These are phyloP conservation scores for Reticulitermes speratus DNA, from an alignment of 1,140 invertebrate genomes.

Conservation along the genomic window DNA sequence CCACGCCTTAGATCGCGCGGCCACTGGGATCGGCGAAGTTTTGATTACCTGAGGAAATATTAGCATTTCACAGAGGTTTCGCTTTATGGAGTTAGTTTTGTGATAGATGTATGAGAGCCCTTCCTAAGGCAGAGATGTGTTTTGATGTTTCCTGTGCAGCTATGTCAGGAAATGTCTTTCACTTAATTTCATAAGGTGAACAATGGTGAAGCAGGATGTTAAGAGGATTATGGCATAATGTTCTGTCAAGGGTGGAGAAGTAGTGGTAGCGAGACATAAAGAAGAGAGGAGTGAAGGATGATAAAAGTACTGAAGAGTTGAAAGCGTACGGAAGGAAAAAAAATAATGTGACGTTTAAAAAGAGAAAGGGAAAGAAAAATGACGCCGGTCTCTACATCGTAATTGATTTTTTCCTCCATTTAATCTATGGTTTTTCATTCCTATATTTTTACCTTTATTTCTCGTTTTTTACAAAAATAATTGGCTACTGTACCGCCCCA, in stretches of 20 bases:
- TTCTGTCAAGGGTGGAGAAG: background rate
- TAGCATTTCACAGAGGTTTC: no score
- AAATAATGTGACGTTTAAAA: background rate
- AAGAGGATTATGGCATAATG: constrained; percentile 1
- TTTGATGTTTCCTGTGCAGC: background rate
- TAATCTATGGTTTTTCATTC: background rate
- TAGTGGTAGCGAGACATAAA: background rate
- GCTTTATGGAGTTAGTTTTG: no score
- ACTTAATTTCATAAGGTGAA: background rate
- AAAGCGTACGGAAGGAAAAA: background rate
- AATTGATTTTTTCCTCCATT: background rate
- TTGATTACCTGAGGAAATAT: no score
- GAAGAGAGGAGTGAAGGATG: background rate
- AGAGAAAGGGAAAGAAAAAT: background rate
- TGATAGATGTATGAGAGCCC: no score
- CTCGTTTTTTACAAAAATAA: background rate
- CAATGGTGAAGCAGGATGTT: background rate
- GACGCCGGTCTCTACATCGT: background rate
- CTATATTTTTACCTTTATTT: background rate
- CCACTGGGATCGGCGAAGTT: no score
- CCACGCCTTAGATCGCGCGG: no score
- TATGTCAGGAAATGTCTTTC: background rate
- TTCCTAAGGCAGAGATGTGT: no score
- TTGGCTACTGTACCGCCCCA: background rate
- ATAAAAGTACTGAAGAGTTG: background rate